Evolutionary conservation across 1,140 invertebrate species (phyloP).

Genomic region (Drosophila dunni): DNA sequence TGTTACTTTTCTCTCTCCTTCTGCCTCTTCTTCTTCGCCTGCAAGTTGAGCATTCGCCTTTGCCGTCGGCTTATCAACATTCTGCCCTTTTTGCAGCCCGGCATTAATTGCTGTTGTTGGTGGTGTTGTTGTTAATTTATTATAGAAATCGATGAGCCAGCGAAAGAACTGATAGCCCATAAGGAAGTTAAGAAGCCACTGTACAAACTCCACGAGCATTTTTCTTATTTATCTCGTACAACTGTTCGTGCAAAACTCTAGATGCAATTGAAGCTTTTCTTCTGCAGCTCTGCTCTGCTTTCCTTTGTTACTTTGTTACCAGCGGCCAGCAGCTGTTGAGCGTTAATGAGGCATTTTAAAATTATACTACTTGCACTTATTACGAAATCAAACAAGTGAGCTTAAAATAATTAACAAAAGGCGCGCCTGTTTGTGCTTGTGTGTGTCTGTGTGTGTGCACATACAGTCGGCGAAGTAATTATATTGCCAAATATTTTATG

Average conservation of each 20-base stretch:
- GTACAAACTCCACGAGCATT: conserved; percentile 60
- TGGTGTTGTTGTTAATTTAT: conserved; percentile 41
- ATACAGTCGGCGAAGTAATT: not conserved
- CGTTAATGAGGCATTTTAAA: conserved; percentile 34
- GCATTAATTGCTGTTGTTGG: not conserved
- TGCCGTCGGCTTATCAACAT: conserved; percentile 46
- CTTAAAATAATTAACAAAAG: conserved; percentile 24
- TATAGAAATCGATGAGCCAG: conserved; percentile 63
- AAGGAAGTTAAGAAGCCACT: conserved; percentile 60
- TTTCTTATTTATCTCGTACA: not conserved
- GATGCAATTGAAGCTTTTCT: conserved; percentile 43
- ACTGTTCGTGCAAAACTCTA: conserved; percentile 17
- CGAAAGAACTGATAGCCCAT: conserved; percentile 72
- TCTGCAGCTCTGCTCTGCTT: conserved; percentile 7
- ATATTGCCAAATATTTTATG: too few species aligned
- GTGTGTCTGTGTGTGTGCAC: conserved; percentile 1
- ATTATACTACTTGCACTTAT: conserved; percentile 4
- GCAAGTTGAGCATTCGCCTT: conserved; percentile 32
- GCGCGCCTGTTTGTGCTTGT: not conserved
- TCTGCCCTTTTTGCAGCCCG: conserved; percentile 32
- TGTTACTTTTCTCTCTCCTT: conserved; percentile 30
- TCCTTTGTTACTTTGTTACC: conserved; percentile 15
- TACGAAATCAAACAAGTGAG: conserved; percentile 26
- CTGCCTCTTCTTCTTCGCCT: conserved; percentile 11
- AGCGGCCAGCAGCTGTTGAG: conserved; percentile 23